Evolutionary conservation across 1,140 invertebrate species (phyloP), one percentile per base, ranked within the genome.

Genomic region (Aphidius ervi): DNA sequence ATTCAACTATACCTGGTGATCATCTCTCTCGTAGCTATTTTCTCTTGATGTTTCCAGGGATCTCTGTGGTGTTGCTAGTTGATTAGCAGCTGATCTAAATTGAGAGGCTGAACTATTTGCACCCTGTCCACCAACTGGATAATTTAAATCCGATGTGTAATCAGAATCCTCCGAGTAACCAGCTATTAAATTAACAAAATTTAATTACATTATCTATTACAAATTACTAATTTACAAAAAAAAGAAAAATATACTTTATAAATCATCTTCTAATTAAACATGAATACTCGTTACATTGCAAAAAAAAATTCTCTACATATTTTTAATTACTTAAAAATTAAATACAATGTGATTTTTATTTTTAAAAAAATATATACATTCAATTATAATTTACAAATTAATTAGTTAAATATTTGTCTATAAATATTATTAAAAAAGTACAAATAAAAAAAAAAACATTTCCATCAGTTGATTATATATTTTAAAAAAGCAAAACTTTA

Each of bases 101-200:
- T 93, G 91, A 31, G 90, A 93, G 6, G 89, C 89, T 39, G 90
- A 92, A 69, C 89, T 91, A 77, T 94, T 94, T 53, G 91, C 84
- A 73, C 90, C 88, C 72, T 92, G 89, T 47, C 88, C 92, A 43
- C 69, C 74, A 62, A 95, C 88, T 46, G 95, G 95, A 81, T 93
- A 97, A 82, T 95, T 97, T 69, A 97, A 85, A 81, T 98, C 95
- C 59, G 92, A 94, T 41, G 95, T 98, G 79, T 98, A 98, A 80
- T 98, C 95, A 67, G 90, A 93, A 81, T 95, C 95, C 81, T 98
- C 95, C 31, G 94, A 97, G 77, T 97, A 92, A 52, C 94, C 93
- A 71, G 94, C 94, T 95, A 83, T 69, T 86, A 84, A 61, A 64
- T 42, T 9, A 39, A 62, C 4, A 16, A 50, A 31, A 4, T 58